Conservation (phyloP, 2,888 invertebrate species). For the Plebejus melissa region DNA sequence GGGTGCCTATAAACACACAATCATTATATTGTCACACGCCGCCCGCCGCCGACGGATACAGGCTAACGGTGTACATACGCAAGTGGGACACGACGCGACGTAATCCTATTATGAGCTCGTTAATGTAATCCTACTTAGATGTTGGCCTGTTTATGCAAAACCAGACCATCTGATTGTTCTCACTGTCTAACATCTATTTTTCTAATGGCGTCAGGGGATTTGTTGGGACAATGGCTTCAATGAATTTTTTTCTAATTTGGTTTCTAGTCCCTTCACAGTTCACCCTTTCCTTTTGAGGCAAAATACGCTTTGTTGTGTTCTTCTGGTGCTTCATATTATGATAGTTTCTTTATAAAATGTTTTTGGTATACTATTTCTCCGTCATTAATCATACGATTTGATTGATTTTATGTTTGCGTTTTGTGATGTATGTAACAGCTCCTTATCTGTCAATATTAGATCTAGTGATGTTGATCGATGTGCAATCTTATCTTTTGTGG, state of each 20-base stretch:
- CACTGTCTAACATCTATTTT: constrained; percentile 19
- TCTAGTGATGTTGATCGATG: not conserved
- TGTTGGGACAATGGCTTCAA: not conserved
- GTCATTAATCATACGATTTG: not conserved
- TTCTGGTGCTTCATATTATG: not conserved
- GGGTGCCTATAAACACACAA: constrained; percentile 60
- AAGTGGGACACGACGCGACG: constrained; percentile 69
- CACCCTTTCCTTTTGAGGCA: not conserved
- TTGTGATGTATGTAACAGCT: not conserved
- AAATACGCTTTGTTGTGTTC: not conserved
- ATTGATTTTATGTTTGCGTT: constrained; percentile 10
- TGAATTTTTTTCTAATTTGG: not conserved
- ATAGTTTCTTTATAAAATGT: not conserved
- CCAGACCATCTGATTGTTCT: constrained; percentile 32
- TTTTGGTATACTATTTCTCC: not conserved
- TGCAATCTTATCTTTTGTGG: not conserved
- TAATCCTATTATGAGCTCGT: constrained; percentile 76
- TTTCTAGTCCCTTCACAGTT: not conserved
- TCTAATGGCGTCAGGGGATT: constrained; percentile 3
- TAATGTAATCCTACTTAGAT: constrained; percentile 63
- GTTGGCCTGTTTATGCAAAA: constrained; percentile 48
- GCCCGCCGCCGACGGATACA: constrained; percentile 55
- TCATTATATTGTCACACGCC: constrained; percentile 68
- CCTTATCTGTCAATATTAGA: constrained; percentile 1
- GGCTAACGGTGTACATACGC: constrained; percentile 59